phyloP scores from a whole-genome alignment of 2,797 vertebrate species.

The Schizopygopsis malacanthus region DNA sequence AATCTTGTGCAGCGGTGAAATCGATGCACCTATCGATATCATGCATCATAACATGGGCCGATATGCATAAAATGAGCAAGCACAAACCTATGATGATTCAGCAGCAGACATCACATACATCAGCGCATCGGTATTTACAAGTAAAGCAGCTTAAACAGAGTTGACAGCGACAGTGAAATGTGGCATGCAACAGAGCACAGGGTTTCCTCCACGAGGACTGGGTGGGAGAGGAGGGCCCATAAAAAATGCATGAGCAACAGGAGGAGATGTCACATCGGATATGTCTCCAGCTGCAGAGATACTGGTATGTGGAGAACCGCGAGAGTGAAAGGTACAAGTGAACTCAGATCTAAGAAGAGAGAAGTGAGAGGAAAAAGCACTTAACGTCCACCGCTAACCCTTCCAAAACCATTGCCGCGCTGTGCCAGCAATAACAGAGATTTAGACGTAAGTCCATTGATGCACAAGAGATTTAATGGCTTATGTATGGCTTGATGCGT shows the following conservation, averaged over 20 bases:
- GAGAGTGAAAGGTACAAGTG: constrained; percentile 62
- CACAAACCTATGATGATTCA: constrained; percentile 53
- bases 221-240: constrained; percentile 66
- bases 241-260: constrained; percentile 82
- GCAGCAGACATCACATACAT: constrained; percentile 21
- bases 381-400: constrained; percentile 23
- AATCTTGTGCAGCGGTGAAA: constrained; percentile 56
- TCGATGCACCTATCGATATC: constrained; percentile 64
- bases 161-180: background rate
- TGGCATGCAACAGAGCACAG: constrained; percentile 46
- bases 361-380: constrained; percentile 33
- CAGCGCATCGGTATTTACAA: constrained; percentile 11
- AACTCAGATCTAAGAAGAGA: constrained; percentile 47
- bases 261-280: constrained; percentile 81
- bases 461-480: constrained; percentile 20
- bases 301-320: constrained; percentile 67
- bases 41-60: constrained; percentile 62
- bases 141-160: constrained; percentile 18
- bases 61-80: constrained; percentile 53
- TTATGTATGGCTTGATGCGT: constrained; percentile 7
- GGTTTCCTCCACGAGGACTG: constrained; percentile 61
- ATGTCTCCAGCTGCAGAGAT: constrained; percentile 74
- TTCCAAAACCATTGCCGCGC: constrained; percentile 19
- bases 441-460: constrained; percentile 22
- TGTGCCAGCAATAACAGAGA: constrained; percentile 28